Conservation (phyloP, 92 coral and sea anemone species). For the Porites lobata region DNA sequence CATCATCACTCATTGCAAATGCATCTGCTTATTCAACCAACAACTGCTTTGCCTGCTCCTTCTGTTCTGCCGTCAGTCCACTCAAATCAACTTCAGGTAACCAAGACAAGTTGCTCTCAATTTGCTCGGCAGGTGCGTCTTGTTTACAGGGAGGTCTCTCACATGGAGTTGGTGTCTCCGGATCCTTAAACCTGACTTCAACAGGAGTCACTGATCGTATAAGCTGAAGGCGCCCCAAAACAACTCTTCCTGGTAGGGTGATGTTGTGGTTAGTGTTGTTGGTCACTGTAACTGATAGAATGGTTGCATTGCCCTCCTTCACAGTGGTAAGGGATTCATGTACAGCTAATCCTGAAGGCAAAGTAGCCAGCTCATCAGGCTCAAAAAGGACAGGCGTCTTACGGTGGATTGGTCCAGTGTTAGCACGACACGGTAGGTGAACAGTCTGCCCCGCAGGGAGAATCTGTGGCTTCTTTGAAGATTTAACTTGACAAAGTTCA, state of each 20-base stretch:
- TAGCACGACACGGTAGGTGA: background rate
- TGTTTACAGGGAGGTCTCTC: too few relatives aligned
- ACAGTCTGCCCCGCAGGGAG: constrained; percentile 9
- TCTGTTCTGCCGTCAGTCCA: background rate
- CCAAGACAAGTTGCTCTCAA: background rate
- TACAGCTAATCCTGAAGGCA: constrained; percentile 53
- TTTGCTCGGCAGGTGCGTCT: too few relatives aligned
- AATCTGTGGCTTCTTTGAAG: constrained; percentile 17
- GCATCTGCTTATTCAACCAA: constrained; percentile 2
- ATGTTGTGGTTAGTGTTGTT: constrained; percentile 11
- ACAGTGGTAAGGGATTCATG: constrained; percentile 33
- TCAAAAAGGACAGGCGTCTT: constrained; percentile 32
- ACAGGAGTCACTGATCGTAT: background rate
- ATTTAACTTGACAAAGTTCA: constrained; percentile 21
- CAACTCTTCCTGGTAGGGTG: constrained; percentile 15
- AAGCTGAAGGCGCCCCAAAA: constrained; percentile 17
- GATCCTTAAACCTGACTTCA: too few relatives aligned
- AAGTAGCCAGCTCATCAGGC: constrained; percentile 47
- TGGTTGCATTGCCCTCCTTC: constrained; percentile 46
- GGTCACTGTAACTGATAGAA: constrained; percentile 30
- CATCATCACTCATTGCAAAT: too few relatives aligned
- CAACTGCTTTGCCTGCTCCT: too few relatives aligned
- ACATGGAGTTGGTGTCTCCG: too few relatives aligned
- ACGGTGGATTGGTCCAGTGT: background rate
- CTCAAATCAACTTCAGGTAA: constrained; percentile 1